Evolutionary conservation across 2,113 vertebrate species (phyloP).

Genomic region (Etia nguti): DNA sequence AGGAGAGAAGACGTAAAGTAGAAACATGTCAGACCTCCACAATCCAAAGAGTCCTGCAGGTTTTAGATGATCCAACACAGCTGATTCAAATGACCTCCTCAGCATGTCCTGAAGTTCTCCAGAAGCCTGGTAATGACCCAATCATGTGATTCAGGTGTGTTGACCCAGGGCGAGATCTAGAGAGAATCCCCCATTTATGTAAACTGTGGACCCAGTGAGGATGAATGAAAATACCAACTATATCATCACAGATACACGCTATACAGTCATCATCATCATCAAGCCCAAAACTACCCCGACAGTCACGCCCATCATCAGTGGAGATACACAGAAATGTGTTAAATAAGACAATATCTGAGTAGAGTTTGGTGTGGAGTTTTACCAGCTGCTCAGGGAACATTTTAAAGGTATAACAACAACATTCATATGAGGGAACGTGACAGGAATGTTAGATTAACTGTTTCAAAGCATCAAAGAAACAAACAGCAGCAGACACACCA

Average conservation of each 20-base stretch:
- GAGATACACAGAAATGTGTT: background rate
- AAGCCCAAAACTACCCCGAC: background rate
- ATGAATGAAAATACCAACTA: background rate
- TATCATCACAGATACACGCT: background rate
- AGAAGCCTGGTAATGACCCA: background rate
- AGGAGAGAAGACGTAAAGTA: background rate
- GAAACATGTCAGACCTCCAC: background rate
- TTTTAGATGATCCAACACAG: background rate
- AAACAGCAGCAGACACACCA: background rate
- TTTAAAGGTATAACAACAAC: background rate
- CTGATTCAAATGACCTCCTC: background rate
- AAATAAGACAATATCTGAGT: background rate
- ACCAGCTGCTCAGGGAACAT: background rate
- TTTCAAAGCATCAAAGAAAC: background rate
- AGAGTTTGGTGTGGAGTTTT: background rate
- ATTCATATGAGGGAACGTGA: background rate
- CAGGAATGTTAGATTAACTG: background rate
- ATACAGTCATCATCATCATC: background rate
- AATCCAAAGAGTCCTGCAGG: background rate
- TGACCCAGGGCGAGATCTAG: background rate
- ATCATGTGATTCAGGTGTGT: background rate
- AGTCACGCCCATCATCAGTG: background rate
- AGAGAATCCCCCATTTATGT: accelerated
- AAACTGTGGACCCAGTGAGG: background rate
- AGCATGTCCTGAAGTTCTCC: background rate